Evolutionary conservation across 2,888 invertebrate species (phyloP), one percentile per base, ranked within the genome.

Genomic region (Anodontia alba): DNA sequence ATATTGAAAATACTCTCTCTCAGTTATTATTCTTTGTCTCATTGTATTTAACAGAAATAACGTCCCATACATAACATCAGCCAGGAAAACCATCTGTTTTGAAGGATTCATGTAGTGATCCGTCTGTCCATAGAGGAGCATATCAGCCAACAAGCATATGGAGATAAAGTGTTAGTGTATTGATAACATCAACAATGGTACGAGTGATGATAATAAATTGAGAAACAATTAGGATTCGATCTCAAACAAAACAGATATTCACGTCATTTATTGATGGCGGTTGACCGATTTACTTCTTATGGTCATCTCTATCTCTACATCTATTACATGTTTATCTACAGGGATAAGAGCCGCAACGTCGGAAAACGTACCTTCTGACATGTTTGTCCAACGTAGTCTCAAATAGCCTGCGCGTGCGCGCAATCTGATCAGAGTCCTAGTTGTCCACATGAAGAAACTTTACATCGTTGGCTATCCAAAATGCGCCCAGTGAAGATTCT

Each of bases 101-200:
- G 54, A 54, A 54, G 54, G 26, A 54, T 3, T 26, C 54, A 46
- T 46, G 54, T 54, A 12, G 54, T 54, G 23, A 54, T 26, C 54
- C 29, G 54, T 10, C 10, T 29, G 54, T 54, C 54, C 29, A 23
- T 23, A 26, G 26, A 54, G 54, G 2, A n/a, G 3, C 26, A 54
- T 54, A 54, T 23, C 54, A 54, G 54, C 54, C 54, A 54, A 29
- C 46, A 46, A 46, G 46, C 46, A 46, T 46, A 46, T 46, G 29
- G 54, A 54, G 54, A 54, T 54, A 54, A 54, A 54, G 54, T 54
- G 54, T 26, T 54, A 23, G 12, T 54, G 15, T 23, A 3, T 3
- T 26, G 54, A 54, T 54, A 54, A 54, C 2, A 54, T 54, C 54
- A 54, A 54, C 54, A 54, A 54, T 54, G 26, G 26, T 54, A 26